phyloP scores from a whole-genome alignment of 1,140 invertebrate genomes.

The Adoxophyes honmai region DNA sequence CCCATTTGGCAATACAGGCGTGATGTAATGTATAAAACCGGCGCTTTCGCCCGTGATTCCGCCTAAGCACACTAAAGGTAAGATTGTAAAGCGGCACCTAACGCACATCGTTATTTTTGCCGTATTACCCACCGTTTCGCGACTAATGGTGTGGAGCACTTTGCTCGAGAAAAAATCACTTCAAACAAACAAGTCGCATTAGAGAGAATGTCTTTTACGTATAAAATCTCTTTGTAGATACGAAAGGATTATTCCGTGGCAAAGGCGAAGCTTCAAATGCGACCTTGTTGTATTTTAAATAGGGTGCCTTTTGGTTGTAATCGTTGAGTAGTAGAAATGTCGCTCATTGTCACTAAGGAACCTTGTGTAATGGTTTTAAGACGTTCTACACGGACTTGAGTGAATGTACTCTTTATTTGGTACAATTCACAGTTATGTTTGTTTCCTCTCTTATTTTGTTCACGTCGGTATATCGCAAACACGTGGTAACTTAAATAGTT shows the following conservation, averaged over 20 bases:
- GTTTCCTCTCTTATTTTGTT: too few species aligned
- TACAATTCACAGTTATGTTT: neutral
- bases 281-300: neutral
- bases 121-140: neutral
- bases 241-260: constrained; percentile 8
- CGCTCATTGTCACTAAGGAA: neutral
- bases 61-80: too few species aligned
- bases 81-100: neutral
- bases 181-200: constrained; percentile 15
- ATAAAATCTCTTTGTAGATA: constrained; percentile 14
- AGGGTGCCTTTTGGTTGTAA: neutral
- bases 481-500: too few species aligned
- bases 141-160: constrained; percentile 11
- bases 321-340: neutral
- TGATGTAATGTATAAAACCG: too few species aligned
- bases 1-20: too few species aligned
- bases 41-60: too few species aligned
- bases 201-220: constrained; percentile 12
- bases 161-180: constrained; percentile 15
- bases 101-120: neutral
- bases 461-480: too few species aligned
- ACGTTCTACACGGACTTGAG: neutral
- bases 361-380: constrained; percentile 8
- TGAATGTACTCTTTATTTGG: neutral
- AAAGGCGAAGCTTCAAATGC: neutral